Conservation (phyloP, 2,888 invertebrate species). For the Lasius fuliginosus region DNA sequence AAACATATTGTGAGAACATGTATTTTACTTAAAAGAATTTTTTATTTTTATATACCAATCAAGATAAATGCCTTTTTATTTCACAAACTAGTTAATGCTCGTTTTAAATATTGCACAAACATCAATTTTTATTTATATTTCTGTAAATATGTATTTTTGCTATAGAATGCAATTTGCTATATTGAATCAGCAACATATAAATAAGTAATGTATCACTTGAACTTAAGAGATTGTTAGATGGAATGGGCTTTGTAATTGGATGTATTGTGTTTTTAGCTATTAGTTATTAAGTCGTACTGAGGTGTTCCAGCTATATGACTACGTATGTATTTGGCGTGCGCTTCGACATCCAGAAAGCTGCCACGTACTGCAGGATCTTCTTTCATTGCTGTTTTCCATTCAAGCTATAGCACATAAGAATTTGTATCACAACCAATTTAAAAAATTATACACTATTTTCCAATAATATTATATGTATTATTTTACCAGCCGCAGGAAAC, state of each 20-base stretch:
- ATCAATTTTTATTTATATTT: not conserved
- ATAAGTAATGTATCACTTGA: slow-evolving; percentile 30
- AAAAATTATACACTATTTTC: not conserved
- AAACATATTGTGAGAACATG: not conserved
- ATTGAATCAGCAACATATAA: slow-evolving; percentile 43
- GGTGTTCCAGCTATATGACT: slow-evolving; percentile 90
- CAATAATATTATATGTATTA: slow-evolving; percentile 7
- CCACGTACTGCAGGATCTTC: slow-evolving; percentile 90
- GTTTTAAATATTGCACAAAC: slow-evolving; percentile 3
- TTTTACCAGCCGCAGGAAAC: slow-evolving; percentile 90
- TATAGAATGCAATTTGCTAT: slow-evolving; percentile 16
- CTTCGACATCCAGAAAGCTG: slow-evolving; percentile 90
- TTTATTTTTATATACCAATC: slow-evolving; percentile 1
- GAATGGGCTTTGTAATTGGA: slow-evolving; percentile 3
- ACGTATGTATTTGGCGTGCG: slow-evolving; percentile 91
- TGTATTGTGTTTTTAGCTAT: slow-evolving; percentile 58
- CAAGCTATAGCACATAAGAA: slow-evolving; percentile 85
- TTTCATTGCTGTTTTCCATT: slow-evolving; percentile 91
- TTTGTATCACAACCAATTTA: not conserved
- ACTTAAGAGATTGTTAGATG: not conserved
- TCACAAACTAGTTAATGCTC: not conserved
- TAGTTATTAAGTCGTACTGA: slow-evolving; percentile 88
- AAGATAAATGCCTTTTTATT: slow-evolving; percentile 17
- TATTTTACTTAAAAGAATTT: slow-evolving; percentile 11
- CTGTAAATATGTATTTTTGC: not conserved